A percentile compares a stretch with the other conserved stretches of the same genome.
Conservation (phyloP, 2,113 vertebrate genomes). For the Gambusia holbrooki region DNA sequence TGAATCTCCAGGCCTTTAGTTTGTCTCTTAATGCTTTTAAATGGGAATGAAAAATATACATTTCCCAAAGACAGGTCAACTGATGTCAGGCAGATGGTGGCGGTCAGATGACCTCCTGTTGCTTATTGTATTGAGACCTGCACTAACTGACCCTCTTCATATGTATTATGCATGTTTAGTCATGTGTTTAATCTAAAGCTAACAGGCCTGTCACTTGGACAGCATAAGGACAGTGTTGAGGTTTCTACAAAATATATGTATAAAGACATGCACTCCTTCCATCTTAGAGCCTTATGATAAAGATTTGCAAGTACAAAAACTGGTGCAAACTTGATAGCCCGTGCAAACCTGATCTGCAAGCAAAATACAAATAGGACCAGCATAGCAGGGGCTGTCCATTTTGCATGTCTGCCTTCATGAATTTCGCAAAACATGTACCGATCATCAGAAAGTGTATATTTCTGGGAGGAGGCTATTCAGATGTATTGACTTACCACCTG, state of each 20-base stretch:
- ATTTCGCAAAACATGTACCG: too few relatives aligned
- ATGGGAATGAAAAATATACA: neutral
- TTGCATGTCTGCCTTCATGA: too few relatives aligned
- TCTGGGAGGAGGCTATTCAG: too few relatives aligned
- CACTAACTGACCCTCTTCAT: slow-evolving; percentile 29
- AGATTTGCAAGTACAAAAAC: too few relatives aligned
- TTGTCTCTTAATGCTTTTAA: neutral
- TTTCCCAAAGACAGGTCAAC: neutral
- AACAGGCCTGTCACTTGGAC: neutral
- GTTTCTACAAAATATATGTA: neutral
- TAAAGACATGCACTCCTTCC: neutral
- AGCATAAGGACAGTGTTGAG: neutral
- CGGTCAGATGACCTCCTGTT: slow-evolving; percentile 28
- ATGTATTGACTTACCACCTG: too few relatives aligned
- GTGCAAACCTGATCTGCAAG: too few relatives aligned
- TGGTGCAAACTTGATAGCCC: too few relatives aligned
- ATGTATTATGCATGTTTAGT: slow-evolving; percentile 8
- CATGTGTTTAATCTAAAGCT: slow-evolving; percentile 1
- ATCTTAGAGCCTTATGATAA: neutral
- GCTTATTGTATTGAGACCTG: neutral
- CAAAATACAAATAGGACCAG: too few relatives aligned
- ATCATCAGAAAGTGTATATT: too few relatives aligned
- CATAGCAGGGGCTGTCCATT: too few relatives aligned
- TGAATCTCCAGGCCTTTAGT: neutral
- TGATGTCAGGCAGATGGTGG: slow-evolving; percentile 35